These are phyloP conservation scores for Macquaria ambigua DNA, from an alignment of 2,113 vertebrate species.

Conservation along the genomic window DNA sequence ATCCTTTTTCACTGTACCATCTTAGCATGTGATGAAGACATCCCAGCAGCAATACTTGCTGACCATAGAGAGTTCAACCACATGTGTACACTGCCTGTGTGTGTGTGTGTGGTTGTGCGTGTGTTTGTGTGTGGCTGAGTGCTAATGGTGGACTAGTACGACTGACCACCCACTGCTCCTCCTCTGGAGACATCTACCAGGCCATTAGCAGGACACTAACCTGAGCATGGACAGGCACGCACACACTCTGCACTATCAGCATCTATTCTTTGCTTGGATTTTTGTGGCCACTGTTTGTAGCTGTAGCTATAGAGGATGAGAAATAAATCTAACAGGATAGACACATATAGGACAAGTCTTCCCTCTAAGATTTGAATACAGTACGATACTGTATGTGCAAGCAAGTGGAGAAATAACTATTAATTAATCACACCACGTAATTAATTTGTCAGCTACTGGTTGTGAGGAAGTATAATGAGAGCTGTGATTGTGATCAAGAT, in stretches of 20 bases:
- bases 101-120: slow-evolving; percentile 4
- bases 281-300: slow-evolving; percentile 1
- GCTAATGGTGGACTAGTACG: slow-evolving; percentile 35
- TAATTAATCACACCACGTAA: background rate
- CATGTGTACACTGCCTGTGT: background rate
- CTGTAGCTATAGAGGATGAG: background rate
- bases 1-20: background rate
- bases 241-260: slow-evolving; percentile 3
- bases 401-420: background rate
- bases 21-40: slow-evolving; percentile 1
- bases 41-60: slow-evolving; percentile 13
- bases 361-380: background rate
- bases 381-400: background rate
- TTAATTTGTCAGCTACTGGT: background rate
- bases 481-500: background rate
- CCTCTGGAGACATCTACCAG: slow-evolving; percentile 38
- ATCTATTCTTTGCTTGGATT: slow-evolving; percentile 17
- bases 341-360: background rate
- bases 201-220: slow-evolving; percentile 58
- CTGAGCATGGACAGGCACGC: background rate
- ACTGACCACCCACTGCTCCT: slow-evolving; percentile 28
- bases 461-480: background rate
- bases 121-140: background rate
- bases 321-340: background rate
- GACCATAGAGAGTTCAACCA: slow-evolving; percentile 13